A percentile compares a stretch with the other conserved stretches of the same genome.
These are phyloP conservation scores for Dicyrtoma fusca DNA, from an alignment of 2,888 invertebrate species.

Conservation along the genomic window DNA sequence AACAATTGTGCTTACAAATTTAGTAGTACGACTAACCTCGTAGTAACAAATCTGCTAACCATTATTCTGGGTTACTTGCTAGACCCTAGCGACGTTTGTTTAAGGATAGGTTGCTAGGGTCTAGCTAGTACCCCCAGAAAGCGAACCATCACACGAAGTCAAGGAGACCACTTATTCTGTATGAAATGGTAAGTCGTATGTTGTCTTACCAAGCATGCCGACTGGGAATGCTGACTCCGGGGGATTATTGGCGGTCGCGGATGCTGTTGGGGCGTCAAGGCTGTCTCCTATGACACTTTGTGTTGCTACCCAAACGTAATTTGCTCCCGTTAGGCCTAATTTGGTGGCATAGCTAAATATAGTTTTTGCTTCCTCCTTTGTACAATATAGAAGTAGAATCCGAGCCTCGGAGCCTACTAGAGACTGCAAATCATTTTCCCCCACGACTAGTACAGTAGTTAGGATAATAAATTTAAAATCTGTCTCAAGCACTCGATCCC, in stretches of 20 bases:
- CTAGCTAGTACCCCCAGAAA: no score
- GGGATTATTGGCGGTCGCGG: conserved; percentile 65
- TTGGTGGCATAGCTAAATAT: conserved; percentile 77
- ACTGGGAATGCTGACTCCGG: conserved; percentile 73
- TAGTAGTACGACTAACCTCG: no score
- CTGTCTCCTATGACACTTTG: conserved; percentile 78
- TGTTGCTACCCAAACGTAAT: conserved; percentile 96
- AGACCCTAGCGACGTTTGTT: no score
- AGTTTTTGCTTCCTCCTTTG: conserved; percentile 81
- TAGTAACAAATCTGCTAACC: no score
- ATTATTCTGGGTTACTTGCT: no score
- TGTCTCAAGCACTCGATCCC: conserved; percentile 81
- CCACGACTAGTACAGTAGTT: conserved; percentile 81
- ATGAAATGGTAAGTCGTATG: no score
- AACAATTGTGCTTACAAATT: no score
- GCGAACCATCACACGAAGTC: neutral
- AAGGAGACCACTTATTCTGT: no score
- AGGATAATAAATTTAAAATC: conserved; percentile 60
- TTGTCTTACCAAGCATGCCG: conserved; percentile 88
- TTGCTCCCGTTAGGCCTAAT: conserved; percentile 79
- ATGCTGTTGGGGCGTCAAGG: conserved; percentile 66
- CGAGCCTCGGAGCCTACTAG: conserved; percentile 87
- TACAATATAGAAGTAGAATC: conserved; percentile 89
- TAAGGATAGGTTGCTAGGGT: no score
- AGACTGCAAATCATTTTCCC: conserved; percentile 74